These are phyloP conservation scores for Microtus oregoni DNA, from an alignment of 2,113 vertebrate species.

Conservation along the genomic window DNA sequence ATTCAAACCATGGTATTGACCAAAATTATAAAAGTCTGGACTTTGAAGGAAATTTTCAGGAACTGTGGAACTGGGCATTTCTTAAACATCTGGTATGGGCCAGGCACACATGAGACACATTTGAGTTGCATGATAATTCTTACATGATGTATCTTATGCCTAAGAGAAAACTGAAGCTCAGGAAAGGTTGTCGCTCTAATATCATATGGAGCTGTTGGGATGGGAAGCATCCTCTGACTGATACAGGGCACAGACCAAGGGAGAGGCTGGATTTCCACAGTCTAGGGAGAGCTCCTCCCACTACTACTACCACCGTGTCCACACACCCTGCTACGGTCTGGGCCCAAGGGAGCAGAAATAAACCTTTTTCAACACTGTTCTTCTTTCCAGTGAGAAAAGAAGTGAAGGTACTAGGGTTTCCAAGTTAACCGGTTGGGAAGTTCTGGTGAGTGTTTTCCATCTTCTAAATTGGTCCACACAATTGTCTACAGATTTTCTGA, in stretches of 20 bases:
- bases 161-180: neutral
- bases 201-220: neutral
- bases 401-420: neutral
- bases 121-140: neutral
- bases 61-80: neutral
- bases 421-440: neutral
- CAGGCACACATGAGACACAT: neutral
- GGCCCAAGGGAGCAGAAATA: neutral
- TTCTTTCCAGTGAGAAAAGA: neutral
- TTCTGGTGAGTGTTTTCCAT: neutral
- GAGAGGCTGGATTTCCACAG: neutral
- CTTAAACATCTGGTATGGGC: neutral
- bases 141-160: neutral
- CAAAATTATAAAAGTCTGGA: neutral
- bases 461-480: neutral
- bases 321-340: neutral
- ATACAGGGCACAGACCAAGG: neutral
- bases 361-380: neutral
- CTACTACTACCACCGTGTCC: too few species aligned
- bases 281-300: neutral
- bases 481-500: neutral
- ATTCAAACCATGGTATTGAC: neutral
- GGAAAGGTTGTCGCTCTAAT: neutral
- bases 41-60: neutral
- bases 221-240: neutral